These are phyloP conservation scores for Enteromius unitaeniatus DNA, from an alignment of 2,797 vertebrate species.

Conservation along the genomic window DNA sequence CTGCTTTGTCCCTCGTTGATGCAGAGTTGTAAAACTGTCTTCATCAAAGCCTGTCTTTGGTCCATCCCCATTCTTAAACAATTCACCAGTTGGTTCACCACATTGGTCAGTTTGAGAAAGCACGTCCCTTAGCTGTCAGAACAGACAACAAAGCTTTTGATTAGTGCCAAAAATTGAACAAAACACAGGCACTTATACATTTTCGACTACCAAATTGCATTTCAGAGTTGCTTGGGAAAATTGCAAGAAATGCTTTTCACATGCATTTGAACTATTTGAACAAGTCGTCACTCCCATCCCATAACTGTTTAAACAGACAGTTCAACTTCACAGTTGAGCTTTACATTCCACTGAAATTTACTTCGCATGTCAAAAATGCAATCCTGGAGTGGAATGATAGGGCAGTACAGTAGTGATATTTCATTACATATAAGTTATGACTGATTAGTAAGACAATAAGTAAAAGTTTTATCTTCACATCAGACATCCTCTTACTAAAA, in stretches of 20 bases:
- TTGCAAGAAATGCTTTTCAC: slow-evolving; percentile 6
- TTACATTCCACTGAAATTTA: slow-evolving; percentile 25
- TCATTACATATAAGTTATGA: not conserved
- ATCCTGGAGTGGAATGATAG: not conserved
- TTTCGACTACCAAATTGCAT: not conserved
- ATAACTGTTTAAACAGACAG: slow-evolving; percentile 4
- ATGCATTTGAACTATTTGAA: slow-evolving; percentile 24
- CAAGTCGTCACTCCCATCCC: slow-evolving; percentile 13
- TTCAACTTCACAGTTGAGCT: slow-evolving; percentile 25
- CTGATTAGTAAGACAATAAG: not conserved
- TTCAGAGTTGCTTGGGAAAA: slow-evolving; percentile 13
- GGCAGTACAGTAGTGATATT: not conserved
- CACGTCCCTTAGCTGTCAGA: slow-evolving; percentile 36
- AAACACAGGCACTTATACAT: not conserved
- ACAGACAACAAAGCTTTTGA: slow-evolving; percentile 23
- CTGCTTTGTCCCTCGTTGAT: slow-evolving; percentile 29
- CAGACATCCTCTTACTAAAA: not conserved
- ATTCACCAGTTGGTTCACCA: slow-evolving; percentile 16
- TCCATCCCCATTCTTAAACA: slow-evolving; percentile 32
- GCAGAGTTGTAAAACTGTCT: not conserved
- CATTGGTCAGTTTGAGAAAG: slow-evolving; percentile 15
- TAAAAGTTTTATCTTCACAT: not conserved
- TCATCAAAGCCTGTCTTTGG: slow-evolving; percentile 22
- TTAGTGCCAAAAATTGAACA: not conserved
- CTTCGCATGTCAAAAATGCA: not conserved